Evolutionary conservation across 2,113 vertebrate genomes (phyloP).

Genomic region (Vanacampus margaritifer): DNA sequence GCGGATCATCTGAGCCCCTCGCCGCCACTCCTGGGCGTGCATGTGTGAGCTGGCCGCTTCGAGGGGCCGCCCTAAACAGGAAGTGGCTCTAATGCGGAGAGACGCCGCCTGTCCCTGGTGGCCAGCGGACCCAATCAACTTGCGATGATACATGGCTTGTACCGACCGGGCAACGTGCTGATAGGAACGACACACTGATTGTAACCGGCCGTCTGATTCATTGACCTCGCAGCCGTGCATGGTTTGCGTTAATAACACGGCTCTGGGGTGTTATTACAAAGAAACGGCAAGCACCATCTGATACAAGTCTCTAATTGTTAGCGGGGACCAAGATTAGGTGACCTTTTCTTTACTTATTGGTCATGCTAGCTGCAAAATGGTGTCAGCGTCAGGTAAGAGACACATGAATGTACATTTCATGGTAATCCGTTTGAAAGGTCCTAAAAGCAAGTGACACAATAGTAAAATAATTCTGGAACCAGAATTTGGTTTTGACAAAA

Average conservation of each 20-base stretch:
- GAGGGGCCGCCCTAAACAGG: conserved; percentile 27
- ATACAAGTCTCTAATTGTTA: conserved; percentile 47
- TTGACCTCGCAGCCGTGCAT: conserved; percentile 37
- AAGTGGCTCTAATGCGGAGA: conserved; percentile 54
- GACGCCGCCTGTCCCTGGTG: conserved; percentile 59
- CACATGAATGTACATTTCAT: neutral
- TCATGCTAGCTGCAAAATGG: neutral
- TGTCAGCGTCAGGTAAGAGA: neutral
- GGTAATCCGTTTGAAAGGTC: neutral
- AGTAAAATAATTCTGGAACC: neutral
- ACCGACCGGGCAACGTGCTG: conserved; percentile 38
- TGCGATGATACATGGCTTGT: conserved; percentile 49
- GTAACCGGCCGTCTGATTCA: conserved; percentile 62
- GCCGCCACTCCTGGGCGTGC: conserved; percentile 28
- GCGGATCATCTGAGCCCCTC: conserved; percentile 67
- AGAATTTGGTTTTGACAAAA: neutral
- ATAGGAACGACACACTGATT: conserved; percentile 36
- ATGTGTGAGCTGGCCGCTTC: conserved; percentile 49
- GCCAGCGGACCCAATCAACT: conserved; percentile 50
- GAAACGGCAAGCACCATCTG: conserved; percentile 52
- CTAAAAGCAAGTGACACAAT: neutral
- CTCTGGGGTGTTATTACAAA: conserved; percentile 47
- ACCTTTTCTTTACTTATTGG: neutral
- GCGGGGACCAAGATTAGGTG: conserved; percentile 14
- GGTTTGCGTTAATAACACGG: conserved; percentile 48